Conservation (phyloP, 1,140 invertebrate genomes). For the Laupala kohalensis region DNA sequence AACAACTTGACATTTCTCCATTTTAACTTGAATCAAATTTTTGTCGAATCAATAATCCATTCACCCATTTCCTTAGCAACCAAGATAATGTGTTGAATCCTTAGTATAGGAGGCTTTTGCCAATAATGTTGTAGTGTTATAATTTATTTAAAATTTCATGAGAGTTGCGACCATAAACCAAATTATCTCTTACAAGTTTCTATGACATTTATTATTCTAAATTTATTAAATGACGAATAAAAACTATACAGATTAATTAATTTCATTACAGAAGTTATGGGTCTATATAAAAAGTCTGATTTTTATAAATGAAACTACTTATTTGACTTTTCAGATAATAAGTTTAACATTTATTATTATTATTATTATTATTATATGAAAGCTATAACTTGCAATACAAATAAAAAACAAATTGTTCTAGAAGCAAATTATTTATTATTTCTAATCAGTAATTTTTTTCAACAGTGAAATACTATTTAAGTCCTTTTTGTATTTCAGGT, state of each 20-base stretch:
- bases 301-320: background rate
- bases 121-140: background rate
- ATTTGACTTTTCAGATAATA: background rate
- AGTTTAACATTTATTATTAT: background rate
- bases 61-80: no score
- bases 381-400: background rate
- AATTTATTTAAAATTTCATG: background rate
- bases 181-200: background rate
- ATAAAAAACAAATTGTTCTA: no score
- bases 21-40: background rate
- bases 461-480: no score
- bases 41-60: no score
- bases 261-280: no score
- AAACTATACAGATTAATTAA: no score
- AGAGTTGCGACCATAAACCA: background rate
- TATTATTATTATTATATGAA: background rate
- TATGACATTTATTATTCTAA: background rate
- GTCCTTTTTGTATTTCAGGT: conserved; percentile 55
- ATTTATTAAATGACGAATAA: no score
- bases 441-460: no score
- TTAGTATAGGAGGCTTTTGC: background rate
- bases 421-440: no score
- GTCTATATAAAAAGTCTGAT: no score
- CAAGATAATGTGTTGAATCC: background rate
- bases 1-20: background rate